Percentiles rank a stretch among this genome's conserved stretches.
phyloP scores from a whole-genome alignment of 2,888 invertebrate species.

The Creontiades dilutus region DNA sequence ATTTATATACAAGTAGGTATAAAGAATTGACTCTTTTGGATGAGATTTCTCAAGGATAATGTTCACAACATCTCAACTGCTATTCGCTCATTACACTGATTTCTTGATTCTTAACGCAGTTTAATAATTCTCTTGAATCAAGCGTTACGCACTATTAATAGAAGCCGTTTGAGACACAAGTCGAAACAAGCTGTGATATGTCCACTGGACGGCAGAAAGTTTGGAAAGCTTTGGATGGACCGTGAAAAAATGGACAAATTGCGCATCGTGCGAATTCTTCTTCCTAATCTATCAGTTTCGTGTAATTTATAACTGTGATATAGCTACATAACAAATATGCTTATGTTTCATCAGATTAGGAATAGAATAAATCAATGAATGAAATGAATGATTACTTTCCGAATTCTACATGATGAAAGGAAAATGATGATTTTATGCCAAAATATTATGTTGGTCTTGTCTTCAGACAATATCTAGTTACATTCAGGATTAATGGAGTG shows the following conservation, averaged over 20 bases:
- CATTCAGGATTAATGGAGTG: too few relatives aligned
- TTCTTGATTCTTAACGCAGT: not conserved
- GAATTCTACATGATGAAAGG: too few relatives aligned
- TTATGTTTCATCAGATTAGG: too few relatives aligned
- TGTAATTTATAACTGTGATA: too few relatives aligned
- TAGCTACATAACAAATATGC: too few relatives aligned
- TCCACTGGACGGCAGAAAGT: constrained; percentile 64
- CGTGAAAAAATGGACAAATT: constrained; percentile 11
- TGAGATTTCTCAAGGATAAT: not conserved
- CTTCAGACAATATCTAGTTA: too few relatives aligned
- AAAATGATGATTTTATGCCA: too few relatives aligned
- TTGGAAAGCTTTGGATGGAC: constrained; percentile 30
- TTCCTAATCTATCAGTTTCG: too few relatives aligned
- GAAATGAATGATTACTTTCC: too few relatives aligned
- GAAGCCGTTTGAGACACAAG: not conserved
- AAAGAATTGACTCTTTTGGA: not conserved
- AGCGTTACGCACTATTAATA: not conserved
- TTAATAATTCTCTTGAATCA: not conserved
- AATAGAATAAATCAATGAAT: too few relatives aligned
- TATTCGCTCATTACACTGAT: not conserved
- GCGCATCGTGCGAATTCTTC: not conserved
- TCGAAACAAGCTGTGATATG: constrained; percentile 60
- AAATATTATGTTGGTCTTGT: too few relatives aligned
- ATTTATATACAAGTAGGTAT: not conserved
- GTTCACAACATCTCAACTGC: not conserved